A percentile compares a stretch with the other conserved stretches of the same genome.
Conservation (phyloP, 2,888 invertebrate genomes). For the Thera britannica region DNA sequence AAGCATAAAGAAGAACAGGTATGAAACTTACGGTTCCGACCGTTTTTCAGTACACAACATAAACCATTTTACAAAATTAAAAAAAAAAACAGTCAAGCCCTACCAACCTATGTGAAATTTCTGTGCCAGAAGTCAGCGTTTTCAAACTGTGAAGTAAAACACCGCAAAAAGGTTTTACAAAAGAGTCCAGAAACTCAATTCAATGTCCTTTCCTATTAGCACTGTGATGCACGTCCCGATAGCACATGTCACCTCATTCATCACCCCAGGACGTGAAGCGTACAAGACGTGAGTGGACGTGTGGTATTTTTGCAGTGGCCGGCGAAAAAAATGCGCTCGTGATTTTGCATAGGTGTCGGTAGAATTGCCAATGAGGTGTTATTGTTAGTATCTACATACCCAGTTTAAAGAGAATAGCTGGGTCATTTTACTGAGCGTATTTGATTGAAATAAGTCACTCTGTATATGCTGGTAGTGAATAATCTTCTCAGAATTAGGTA, state of each 20-base stretch:
- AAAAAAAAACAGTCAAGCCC: no score
- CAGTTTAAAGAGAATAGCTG: neutral
- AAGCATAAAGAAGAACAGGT: no score
- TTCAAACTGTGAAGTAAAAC: no score
- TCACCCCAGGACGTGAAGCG: constrained; percentile 24
- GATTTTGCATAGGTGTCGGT: constrained; percentile 30
- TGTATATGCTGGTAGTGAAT: no score
- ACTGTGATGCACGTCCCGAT: constrained; percentile 28
- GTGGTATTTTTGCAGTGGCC: constrained; percentile 27
- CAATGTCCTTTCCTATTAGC: constrained; percentile 19
- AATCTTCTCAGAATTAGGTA: no score
- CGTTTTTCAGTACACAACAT: no score
- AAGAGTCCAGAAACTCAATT: neutral
- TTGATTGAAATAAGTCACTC: neutral
- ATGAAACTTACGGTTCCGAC: no score
- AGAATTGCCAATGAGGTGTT: constrained; percentile 29
- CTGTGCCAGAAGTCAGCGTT: no score
- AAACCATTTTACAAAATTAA: no score
- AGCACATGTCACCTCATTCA: constrained; percentile 33
- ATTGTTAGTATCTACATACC: neutral
- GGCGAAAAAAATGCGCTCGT: constrained; percentile 26
- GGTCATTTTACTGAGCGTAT: neutral
- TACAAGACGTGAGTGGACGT: constrained; percentile 17
- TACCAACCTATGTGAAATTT: no score
- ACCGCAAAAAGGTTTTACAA: neutral